phyloP scores from a whole-genome alignment of 1,140 invertebrate species.

The Antheraea pernyi region DNA sequence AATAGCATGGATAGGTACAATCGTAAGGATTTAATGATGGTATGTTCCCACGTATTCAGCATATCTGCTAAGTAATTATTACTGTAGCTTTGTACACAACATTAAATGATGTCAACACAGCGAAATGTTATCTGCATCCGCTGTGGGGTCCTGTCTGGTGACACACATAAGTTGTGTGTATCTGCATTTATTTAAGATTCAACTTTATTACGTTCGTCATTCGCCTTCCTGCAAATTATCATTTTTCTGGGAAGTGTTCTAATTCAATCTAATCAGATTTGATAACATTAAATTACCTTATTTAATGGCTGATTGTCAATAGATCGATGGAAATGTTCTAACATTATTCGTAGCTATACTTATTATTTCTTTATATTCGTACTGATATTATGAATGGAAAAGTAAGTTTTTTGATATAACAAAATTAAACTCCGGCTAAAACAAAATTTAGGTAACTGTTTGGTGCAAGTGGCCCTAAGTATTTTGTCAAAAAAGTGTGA shows the following conservation, averaged over 20 bases:
- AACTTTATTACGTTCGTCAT: neutral
- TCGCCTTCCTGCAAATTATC: neutral
- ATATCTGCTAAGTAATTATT: constrained; percentile 8
- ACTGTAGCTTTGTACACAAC: constrained; percentile 11
- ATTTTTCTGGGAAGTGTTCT: neutral
- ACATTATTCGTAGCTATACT: too few relatives aligned
- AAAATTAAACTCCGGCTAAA: too few relatives aligned
- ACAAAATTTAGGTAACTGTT: too few relatives aligned
- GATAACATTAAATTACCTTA: neutral
- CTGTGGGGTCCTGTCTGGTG: constrained; percentile 38
- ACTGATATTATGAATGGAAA: too few relatives aligned
- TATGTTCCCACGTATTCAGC: too few relatives aligned
- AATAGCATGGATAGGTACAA: too few relatives aligned
- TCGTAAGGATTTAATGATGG: too few relatives aligned
- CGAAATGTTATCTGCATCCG: constrained; percentile 73
- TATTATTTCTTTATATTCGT: too few relatives aligned
- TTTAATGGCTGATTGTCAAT: neutral
- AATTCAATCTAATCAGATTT: neutral
- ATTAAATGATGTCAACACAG: constrained; percentile 56
- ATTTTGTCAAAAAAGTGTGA: too few relatives aligned
- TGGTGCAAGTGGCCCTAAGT: too few relatives aligned
- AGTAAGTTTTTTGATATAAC: too few relatives aligned
- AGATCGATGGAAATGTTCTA: neutral
- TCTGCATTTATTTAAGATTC: neutral
- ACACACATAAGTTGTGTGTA: constrained; percentile 14